phyloP scores from a whole-genome alignment of 2,113 vertebrate genomes.

The Myotis brandtii region DNA sequence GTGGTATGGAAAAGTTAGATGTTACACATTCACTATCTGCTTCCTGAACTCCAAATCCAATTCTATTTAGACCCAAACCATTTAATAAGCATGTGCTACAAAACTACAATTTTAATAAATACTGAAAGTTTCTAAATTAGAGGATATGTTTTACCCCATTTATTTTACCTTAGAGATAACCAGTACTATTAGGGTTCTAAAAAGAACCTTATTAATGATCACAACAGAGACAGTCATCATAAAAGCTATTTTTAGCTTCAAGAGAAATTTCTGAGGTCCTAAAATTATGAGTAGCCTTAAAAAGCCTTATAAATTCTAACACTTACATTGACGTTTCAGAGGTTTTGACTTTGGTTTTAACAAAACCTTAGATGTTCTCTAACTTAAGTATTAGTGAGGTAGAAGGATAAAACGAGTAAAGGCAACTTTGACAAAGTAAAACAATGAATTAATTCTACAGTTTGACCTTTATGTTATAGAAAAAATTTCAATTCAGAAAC shows the following conservation, averaged over 20 bases:
- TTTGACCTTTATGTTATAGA: neutral
- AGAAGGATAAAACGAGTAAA: neutral
- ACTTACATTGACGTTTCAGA: neutral
- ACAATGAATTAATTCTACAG: neutral
- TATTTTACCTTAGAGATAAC: slow-evolving; percentile 21
- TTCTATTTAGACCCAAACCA: neutral
- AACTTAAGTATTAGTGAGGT: neutral
- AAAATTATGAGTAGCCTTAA: slow-evolving; percentile 13
- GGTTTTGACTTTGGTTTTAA: neutral
- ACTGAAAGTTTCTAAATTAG: neutral
- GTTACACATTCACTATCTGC: neutral
- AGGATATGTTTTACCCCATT: neutral
- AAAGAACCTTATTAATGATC: slow-evolving; percentile 29
- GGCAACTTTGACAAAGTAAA: neutral
- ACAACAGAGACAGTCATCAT: neutral
- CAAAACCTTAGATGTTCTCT: neutral
- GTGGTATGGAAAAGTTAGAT: neutral
- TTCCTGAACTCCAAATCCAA: neutral
- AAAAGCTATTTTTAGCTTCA: slow-evolving; percentile 42
- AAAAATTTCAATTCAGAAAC: slow-evolving; percentile 25
- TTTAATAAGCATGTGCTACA: slow-evolving; percentile 1
- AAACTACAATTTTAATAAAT: neutral
- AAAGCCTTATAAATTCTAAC: neutral
- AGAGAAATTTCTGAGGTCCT: neutral
- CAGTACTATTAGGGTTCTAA: neutral